Base-by-base conservation (phyloP, 2,888 invertebrate genomes). In the Andrena camellia region DNA sequence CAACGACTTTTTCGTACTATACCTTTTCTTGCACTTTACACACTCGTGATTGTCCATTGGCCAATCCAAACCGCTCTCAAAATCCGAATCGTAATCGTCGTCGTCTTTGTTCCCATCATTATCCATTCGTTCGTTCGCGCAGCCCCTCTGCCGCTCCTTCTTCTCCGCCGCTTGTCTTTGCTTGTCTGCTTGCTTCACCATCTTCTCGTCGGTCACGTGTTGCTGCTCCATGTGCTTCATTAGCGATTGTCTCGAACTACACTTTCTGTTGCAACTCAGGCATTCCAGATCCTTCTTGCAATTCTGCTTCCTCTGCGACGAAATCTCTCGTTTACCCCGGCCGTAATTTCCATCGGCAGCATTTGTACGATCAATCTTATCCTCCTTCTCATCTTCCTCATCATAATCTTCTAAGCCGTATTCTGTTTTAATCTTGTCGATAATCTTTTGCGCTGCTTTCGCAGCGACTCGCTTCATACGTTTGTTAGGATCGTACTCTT, bases 11-110 rank as follows among this genome's bases (percentile, higher is more conserved):
- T 94, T 94, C 2, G 94, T 94, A 54, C 93, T 94, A 81, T 94
- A 94, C 23, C 91, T 88, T 59, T 94, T 94, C 60, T 94, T 94
- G 64, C 94, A 94, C 0, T 93, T 94, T 0, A 86, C 83, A 69
- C 94, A 94, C 66, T 94, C 94, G 75, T 94, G 92, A 78, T 84
- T 93, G 77, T 94, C 94, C 89, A 93, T 92, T 2, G 92, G 93
- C 94, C 94, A 94, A 59, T 93, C 93, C 2, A 93, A 84, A 1
- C 93, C 93, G 50, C 92, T 91, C 62, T 92, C 93, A 17, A 93
- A 93, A 70, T 93, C 92, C 6, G 93, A 93, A 54, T 92, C 91
- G n/a, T 92, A 91, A 69, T 93, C 91, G n/a, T 89, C 91, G n/a
- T 89, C 89, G 4, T 91, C 90, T 5, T 90, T 90, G 3, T 90